These are phyloP conservation scores for Aelia acuminata DNA, from an alignment of 2,888 invertebrate genomes.

Conservation along the genomic window DNA sequence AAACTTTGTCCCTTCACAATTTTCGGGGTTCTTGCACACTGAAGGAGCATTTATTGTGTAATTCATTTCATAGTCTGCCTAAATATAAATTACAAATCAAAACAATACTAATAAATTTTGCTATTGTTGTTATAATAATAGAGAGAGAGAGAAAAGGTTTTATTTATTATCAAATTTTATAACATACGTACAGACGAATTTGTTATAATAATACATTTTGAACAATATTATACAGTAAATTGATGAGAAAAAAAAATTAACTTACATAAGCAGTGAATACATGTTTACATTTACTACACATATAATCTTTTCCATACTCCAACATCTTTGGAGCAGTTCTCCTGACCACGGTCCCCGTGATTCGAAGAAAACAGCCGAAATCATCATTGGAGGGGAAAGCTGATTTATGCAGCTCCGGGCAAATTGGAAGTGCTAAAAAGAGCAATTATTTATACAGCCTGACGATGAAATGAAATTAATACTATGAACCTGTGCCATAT, in stretches of 20 bases:
- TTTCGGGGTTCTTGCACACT: conserved; percentile 74
- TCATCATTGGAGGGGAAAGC: conserved; percentile 81
- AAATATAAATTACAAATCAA: conserved; percentile 50
- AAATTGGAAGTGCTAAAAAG: conserved; percentile 77
- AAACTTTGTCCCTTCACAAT: conserved; percentile 74
- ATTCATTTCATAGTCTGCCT: conserved; percentile 78
- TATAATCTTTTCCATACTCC: conserved; percentile 81
- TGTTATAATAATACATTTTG: too few relatives aligned
- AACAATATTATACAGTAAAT: background rate
- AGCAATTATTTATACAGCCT: background rate
- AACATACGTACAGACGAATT: too few relatives aligned
- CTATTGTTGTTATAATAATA: too few relatives aligned
- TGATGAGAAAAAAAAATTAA: conserved; percentile 59
- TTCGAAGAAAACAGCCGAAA: conserved; percentile 80
- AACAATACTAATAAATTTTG: too few relatives aligned
- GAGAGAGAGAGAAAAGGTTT: too few relatives aligned
- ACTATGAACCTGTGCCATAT: background rate
- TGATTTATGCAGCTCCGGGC: conserved; percentile 78
- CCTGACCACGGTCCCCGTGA: conserved; percentile 85
- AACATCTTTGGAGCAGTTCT: conserved; percentile 82
- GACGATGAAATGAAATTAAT: too few relatives aligned
- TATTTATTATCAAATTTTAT: too few relatives aligned
- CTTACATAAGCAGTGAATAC: conserved; percentile 75
- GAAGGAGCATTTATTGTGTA: conserved; percentile 74
- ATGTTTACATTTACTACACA: conserved; percentile 84